Evolutionary conservation across 2,113 vertebrate genomes (phyloP).

Genomic region (Mystacornis crossleyi): DNA sequence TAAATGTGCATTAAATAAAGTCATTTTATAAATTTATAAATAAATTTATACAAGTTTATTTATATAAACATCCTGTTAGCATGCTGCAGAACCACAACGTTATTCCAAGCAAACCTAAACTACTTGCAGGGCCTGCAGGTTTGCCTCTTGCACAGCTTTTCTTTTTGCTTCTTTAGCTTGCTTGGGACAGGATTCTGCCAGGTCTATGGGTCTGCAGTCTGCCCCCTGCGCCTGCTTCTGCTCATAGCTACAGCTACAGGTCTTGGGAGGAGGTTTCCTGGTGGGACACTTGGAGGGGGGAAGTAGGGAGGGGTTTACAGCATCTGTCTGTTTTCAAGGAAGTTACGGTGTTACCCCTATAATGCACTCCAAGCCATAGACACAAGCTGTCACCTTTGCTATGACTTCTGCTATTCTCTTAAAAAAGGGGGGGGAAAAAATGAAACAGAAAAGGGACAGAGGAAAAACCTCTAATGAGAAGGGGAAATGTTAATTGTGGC

Average conservation of each 20-base stretch:
- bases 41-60: too few species aligned
- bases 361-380: neutral
- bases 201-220: neutral
- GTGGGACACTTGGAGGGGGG: neutral
- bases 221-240: neutral
- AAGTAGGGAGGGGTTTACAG: neutral
- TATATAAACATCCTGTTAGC: neutral
- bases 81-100: rapidly evolving
- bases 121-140: neutral
- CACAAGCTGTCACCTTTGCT: neutral
- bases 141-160: neutral
- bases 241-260: neutral
- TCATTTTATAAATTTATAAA: too few species aligned
- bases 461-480: neutral
- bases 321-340: neutral
- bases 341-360: neutral
- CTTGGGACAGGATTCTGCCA: neutral
- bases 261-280: neutral
- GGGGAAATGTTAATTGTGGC: conserved; percentile 23
- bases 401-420: neutral
- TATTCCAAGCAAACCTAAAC: neutral
- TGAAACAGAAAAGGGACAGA: neutral
- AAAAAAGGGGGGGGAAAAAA: neutral
- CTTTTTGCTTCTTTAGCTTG: neutral
- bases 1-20: neutral